These are phyloP conservation scores for Colostygia pectinataria DNA, from an alignment of 2,888 invertebrate genomes.

Conservation along the genomic window DNA sequence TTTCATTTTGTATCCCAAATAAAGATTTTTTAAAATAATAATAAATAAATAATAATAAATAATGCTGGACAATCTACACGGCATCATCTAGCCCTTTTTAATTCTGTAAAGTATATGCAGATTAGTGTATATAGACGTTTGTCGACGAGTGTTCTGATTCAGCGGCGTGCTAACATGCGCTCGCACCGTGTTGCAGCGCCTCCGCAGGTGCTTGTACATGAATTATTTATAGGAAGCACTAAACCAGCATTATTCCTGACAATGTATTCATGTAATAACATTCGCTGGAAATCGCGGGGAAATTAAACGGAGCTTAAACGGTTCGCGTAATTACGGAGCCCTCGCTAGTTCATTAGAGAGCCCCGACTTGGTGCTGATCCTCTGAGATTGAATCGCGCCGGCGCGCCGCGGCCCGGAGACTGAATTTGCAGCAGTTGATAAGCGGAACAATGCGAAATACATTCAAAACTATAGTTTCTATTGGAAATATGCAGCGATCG, in stretches of 20 bases:
- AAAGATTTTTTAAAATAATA: too few species aligned
- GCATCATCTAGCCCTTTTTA: too few species aligned
- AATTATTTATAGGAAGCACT: constrained; percentile 20
- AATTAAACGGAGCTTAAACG: constrained; percentile 11
- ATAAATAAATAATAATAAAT: too few species aligned
- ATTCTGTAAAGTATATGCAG: too few species aligned
- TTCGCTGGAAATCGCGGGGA: not conserved
- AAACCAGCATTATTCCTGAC: constrained; percentile 9
- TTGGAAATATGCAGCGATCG: constrained; percentile 29
- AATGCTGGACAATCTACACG: too few species aligned
- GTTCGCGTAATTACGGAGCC: constrained; percentile 1
- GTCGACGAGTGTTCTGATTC: not conserved
- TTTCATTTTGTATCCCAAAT: too few species aligned
- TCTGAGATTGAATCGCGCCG: not conserved
- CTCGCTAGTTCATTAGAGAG: constrained; percentile 12
- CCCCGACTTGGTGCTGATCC: not conserved
- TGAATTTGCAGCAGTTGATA: constrained; percentile 15
- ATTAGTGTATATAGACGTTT: too few species aligned
- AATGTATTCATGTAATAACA: constrained; percentile 28
- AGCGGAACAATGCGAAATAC: constrained; percentile 29
- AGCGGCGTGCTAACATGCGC: constrained; percentile 1
- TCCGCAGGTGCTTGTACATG: constrained; percentile 6
- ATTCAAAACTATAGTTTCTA: constrained; percentile 24
- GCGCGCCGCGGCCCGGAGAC: not conserved
- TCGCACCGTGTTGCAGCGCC: not conserved